Evolutionary conservation across 2,888 invertebrate genomes (phyloP).

Genomic region (Tyria jacobaeae): DNA sequence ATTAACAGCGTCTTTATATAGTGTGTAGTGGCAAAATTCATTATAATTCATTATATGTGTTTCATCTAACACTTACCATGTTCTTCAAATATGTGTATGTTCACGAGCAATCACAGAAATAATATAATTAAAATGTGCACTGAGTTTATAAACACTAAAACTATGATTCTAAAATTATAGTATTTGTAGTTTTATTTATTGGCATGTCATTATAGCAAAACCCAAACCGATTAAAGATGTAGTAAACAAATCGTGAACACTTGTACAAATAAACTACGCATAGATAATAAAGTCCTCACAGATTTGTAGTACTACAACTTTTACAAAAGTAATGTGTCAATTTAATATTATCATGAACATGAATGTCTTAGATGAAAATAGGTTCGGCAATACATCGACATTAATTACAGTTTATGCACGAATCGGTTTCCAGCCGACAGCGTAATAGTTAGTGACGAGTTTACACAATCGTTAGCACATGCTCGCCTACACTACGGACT

Average conservation of each 20-base stretch:
- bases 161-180: conserved; percentile 29
- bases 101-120: conserved; percentile 47
- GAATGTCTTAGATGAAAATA: conserved; percentile 59
- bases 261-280: conserved; percentile 19
- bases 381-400: conserved; percentile 22
- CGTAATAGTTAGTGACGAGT: conserved; percentile 54
- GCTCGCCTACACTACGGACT: conserved; percentile 57
- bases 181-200: conserved; percentile 39
- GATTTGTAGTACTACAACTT: conserved; percentile 57
- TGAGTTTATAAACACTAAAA: conserved; percentile 39
- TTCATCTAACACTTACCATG: conserved; percentile 50
- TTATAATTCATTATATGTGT: conserved; percentile 44
- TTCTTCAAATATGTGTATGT: conserved; percentile 44
- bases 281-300: conserved; percentile 21
- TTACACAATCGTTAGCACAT: conserved; percentile 57
- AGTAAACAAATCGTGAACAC: conserved; percentile 34
- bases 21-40: conserved; percentile 53
- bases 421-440: conserved; percentile 51
- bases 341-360: conserved; percentile 59
- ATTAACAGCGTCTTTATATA: conserved; percentile 42
- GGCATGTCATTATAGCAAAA: conserved; percentile 36
- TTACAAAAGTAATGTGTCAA: conserved; percentile 66
- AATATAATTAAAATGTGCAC: conserved; percentile 49
- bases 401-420: neutral
- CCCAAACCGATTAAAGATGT: conserved; percentile 50